These are phyloP conservation scores for Achatina immaculata DNA, from an alignment of 1,140 invertebrate species.

Conservation along the genomic window DNA sequence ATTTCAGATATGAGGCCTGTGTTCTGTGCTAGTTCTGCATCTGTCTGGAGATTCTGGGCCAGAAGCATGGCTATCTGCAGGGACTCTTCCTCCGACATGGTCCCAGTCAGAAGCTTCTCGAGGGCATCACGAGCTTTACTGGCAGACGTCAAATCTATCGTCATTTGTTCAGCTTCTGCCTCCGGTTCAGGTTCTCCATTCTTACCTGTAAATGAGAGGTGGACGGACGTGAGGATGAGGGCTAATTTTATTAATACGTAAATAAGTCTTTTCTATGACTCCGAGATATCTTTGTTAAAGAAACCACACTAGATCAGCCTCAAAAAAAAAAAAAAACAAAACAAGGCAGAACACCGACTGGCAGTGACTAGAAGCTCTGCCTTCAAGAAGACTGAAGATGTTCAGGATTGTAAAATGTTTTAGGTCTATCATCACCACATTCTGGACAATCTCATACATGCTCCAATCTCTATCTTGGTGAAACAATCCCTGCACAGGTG, in stretches of 20 bases:
- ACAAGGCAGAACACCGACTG: not conserved
- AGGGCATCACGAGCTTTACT: constrained; percentile 51
- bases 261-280: no score
- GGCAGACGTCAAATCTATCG: constrained; percentile 52
- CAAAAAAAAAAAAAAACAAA: no score
- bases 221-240: not conserved
- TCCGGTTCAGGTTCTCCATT: constrained; percentile 53
- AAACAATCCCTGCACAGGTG: no score
- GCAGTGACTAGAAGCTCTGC: not conserved
- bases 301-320: no score
- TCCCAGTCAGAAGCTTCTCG: constrained; percentile 54
- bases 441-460: no score
- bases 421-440: no score
- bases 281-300: no score
- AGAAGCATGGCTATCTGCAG: constrained; percentile 38
- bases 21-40: constrained; percentile 31
- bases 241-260: not conserved
- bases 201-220: constrained; percentile 46
- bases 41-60: constrained; percentile 31
- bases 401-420: no score
- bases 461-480: no score
- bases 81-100: constrained; percentile 52
- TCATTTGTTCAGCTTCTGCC: constrained; percentile 55
- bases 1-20: constrained; percentile 11
- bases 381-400: no score